Evolutionary conservation across 2,113 vertebrate species (phyloP).

Genomic region (Azemiops feae): DNA sequence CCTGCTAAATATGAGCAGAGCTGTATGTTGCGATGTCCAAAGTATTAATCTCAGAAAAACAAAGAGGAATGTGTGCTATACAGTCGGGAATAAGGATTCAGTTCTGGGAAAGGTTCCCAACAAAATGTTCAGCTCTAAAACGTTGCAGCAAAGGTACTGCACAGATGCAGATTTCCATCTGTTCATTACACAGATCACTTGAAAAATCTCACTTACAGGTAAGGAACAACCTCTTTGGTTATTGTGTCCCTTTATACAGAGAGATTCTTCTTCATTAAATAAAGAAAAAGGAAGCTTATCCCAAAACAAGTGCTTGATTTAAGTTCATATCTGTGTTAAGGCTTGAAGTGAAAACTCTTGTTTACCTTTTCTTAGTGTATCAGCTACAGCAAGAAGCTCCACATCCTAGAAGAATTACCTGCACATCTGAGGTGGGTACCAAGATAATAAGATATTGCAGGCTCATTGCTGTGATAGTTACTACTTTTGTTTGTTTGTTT

Average conservation of each 20-base stretch:
- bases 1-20: not conserved
- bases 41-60: not conserved
- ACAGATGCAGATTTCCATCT: not conserved
- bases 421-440: slow-evolving; percentile 77
- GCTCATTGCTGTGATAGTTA: not conserved
- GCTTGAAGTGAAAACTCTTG: slow-evolving; percentile 34
- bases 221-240: not conserved
- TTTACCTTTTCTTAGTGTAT: slow-evolving; percentile 71
- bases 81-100: not conserved
- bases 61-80: not conserved
- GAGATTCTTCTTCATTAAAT: not conserved
- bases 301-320: not conserved
- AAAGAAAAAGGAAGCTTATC: not conserved
- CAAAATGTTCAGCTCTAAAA: not conserved
- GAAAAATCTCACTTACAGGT: not conserved
- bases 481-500: not conserved
- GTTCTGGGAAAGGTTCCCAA: not conserved
- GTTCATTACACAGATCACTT: not conserved
- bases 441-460: not conserved
- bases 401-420: slow-evolving; percentile 80
- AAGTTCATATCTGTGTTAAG: slow-evolving; percentile 30
- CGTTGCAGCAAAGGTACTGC: not conserved
- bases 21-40: not conserved
- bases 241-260: not conserved
- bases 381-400: slow-evolving; percentile 86